Evolutionary conservation across 2,113 vertebrate species (phyloP).

Genomic region (Empidonax alnorum): DNA sequence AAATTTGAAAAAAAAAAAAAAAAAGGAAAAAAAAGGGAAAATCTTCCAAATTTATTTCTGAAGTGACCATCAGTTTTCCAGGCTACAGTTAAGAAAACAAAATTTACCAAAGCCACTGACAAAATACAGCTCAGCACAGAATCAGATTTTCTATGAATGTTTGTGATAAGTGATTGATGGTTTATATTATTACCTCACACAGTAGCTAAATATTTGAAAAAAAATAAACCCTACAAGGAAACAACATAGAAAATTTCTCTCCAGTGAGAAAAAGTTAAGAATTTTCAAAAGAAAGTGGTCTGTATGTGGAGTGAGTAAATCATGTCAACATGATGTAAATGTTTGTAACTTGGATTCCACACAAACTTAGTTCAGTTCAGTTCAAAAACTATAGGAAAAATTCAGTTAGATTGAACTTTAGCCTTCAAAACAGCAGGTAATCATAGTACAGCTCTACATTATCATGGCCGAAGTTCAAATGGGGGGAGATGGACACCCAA

Average conservation of each 20-base stretch:
- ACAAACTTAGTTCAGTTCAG: neutral
- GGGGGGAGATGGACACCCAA: neutral
- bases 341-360: neutral
- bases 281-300: constrained; percentile 29
- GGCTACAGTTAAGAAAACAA: constrained; percentile 22
- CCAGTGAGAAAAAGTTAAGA: constrained; percentile 38
- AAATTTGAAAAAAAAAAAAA: neutral
- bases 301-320: constrained; percentile 2
- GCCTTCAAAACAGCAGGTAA: neutral
- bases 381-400: neutral
- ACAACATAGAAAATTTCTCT: constrained; percentile 58
- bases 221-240: constrained; percentile 48
- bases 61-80: constrained; percentile 28
- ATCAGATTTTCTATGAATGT: constrained; percentile 41
- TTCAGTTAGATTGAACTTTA: neutral
- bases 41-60: neutral
- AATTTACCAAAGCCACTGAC: constrained; percentile 25
- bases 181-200: constrained; percentile 39
- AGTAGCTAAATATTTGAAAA: constrained; percentile 42
- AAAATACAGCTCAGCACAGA: constrained; percentile 37
- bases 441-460: neutral
- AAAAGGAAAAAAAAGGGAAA: neutral
- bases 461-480: neutral
- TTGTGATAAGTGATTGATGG: constrained; percentile 32
- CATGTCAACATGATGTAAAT: neutral